Conservation (phyloP, 2,797 vertebrate species). For the Coracias cyanogaster region DNA sequence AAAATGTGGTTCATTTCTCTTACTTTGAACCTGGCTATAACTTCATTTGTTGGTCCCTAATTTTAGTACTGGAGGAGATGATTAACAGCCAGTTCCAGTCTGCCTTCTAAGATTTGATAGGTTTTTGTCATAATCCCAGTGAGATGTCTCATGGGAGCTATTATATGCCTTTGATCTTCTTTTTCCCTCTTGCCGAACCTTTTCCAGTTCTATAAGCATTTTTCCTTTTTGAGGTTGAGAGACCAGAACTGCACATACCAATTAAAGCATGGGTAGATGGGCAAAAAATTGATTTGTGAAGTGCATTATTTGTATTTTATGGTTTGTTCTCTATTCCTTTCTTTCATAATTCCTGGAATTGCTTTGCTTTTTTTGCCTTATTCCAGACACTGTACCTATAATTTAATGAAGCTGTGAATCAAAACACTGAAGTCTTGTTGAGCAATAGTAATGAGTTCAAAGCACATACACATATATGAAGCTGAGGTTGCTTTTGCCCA, state of each 20-base stretch:
- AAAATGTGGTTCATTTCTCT: neutral
- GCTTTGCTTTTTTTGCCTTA: neutral
- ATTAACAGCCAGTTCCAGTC: neutral
- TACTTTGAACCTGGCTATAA: neutral
- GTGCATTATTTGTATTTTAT: neutral
- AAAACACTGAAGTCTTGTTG: neutral
- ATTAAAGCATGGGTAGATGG: neutral
- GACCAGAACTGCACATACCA: neutral
- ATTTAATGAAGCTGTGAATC: neutral
- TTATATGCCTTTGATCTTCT: neutral
- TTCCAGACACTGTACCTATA: neutral
- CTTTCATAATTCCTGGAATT: neutral
- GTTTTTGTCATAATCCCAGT: neutral
- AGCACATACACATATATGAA: neutral
- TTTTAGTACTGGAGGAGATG: neutral
- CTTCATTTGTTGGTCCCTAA: neutral
- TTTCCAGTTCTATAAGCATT: neutral
- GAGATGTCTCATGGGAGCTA: neutral
- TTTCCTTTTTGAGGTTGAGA: neutral
- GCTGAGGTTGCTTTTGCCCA: neutral
- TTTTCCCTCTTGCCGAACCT: neutral
- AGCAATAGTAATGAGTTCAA: neutral
- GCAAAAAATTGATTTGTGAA: neutral
- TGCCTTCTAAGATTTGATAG: neutral
- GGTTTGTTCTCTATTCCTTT: neutral